phyloP scores from a whole-genome alignment of 1,140 invertebrate genomes.

The Alviniconcha marisindica region DNA sequence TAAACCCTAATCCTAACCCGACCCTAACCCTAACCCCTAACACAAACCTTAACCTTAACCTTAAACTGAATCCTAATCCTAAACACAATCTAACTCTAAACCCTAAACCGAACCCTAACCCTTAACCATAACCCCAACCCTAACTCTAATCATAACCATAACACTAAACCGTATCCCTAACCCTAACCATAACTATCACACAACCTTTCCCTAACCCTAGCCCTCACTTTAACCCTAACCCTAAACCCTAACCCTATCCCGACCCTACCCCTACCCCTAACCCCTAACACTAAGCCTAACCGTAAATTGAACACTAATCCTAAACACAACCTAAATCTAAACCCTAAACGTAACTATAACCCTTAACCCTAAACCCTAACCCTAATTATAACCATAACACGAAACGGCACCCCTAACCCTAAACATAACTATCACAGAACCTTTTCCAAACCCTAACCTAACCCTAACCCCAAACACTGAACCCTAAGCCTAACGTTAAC shows the following conservation, averaged over 20 bases:
- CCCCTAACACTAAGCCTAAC: constrained; percentile 6
- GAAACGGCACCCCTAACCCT: no score
- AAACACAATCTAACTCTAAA: background rate
- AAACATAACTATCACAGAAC: no score
- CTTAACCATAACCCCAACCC: background rate
- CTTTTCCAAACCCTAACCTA: no score
- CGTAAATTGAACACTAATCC: background rate
- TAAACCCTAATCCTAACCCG: constrained; percentile 6
- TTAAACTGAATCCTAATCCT: background rate
- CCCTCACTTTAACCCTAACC: constrained; percentile 8
- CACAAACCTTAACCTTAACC: background rate
- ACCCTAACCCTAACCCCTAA: background rate
- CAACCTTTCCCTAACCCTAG: background rate
- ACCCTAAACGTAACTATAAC: background rate
- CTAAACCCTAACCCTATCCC: background rate
- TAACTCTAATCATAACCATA: background rate
- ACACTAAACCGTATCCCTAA: background rate
- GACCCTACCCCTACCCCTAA: constrained; percentile 1
- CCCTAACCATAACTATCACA: background rate
- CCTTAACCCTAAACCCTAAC: background rate
- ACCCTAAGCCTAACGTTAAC: no score
- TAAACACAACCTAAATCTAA: background rate
- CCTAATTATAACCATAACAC: background rate
- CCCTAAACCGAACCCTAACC: background rate
- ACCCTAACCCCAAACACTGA: background rate